Conservation (phyloP, 2,888 invertebrate genomes). For the Epinotia nisella region DNA sequence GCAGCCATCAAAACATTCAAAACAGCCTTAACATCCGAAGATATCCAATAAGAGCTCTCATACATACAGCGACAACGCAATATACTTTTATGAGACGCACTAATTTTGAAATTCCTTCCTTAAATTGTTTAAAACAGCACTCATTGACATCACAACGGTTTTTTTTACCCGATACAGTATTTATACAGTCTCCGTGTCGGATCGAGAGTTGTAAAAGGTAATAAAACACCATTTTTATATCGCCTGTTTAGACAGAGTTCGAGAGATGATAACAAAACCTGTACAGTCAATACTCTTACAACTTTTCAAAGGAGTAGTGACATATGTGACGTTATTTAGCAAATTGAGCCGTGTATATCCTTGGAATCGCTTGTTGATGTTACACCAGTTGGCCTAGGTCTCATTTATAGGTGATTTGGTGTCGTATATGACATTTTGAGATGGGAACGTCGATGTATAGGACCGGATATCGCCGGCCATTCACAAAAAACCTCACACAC, state of each 20-base stretch:
- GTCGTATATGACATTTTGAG: constrained; percentile 10
- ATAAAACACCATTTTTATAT: constrained; percentile 84
- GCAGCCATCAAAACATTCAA: constrained; percentile 35
- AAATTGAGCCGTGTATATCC: neutral
- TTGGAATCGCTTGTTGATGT: neutral
- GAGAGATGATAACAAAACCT: constrained; percentile 83
- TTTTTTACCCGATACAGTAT: constrained; percentile 60
- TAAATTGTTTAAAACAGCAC: constrained; percentile 67
- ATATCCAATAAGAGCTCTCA: constrained; percentile 41
- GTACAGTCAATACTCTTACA: constrained; percentile 68
- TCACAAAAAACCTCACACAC: constrained; percentile 80
- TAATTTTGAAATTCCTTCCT: constrained; percentile 69
- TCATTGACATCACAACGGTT: constrained; percentile 76
- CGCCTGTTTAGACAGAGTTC: constrained; percentile 81
- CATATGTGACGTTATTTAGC: constrained; percentile 15
- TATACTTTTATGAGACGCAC: constrained; percentile 69
- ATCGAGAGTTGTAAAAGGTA: constrained; percentile 75
- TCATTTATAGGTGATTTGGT: neutral
- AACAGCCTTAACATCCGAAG: constrained; percentile 30
- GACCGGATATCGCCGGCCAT: constrained; percentile 83
- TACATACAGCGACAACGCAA: constrained; percentile 24
- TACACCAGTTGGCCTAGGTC: neutral
- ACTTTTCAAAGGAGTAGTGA: neutral
- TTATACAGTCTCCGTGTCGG: constrained; percentile 77
- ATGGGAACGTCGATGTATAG: constrained; percentile 51